phyloP scores from a whole-genome alignment of 1,140 invertebrate genomes.

The Thrips palmi region DNA sequence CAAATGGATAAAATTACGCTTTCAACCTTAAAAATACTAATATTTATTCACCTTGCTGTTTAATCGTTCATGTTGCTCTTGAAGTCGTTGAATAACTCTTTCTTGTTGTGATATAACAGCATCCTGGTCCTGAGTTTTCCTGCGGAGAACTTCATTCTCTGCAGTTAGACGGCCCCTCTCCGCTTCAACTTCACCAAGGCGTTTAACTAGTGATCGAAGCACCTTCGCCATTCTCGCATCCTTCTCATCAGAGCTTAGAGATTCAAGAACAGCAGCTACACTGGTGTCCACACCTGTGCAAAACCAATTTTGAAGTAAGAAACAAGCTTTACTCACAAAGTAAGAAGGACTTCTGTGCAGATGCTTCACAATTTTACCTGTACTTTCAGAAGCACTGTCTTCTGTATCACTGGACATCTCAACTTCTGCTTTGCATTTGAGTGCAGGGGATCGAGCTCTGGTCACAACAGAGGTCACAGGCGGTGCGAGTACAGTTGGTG shows the following conservation, averaged over 20 bases:
- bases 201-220: conserved; percentile 15
- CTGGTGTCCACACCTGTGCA: conserved; percentile 17
- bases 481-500: conserved; percentile 9
- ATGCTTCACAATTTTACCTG: conserved; percentile 13
- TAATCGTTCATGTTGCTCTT: not conserved
- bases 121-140: not conserved
- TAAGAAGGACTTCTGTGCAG: no score
- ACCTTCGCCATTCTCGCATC: conserved; percentile 19
- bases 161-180: conserved; percentile 13
- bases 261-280: conserved; percentile 19
- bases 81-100: not conserved
- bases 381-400: conserved; percentile 27
- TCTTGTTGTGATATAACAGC: not conserved
- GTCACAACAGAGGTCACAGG: conserved; percentile 7
- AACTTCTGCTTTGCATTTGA: conserved; percentile 36
- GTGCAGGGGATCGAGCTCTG: conserved; percentile 10
- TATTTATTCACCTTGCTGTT: not conserved
- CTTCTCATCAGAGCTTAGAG: conserved; percentile 19
- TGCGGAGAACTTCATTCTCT: conserved; percentile 9
- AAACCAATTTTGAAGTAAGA: conserved; percentile 1
- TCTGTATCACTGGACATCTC: conserved; percentile 41
- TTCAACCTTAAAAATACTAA: not conserved
- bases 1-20: not conserved
- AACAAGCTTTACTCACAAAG: no score
- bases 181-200: conserved; percentile 15